These are phyloP conservation scores for Hyppa rectilinea DNA, from an alignment of 2,888 invertebrate genomes.

Conservation along the genomic window DNA sequence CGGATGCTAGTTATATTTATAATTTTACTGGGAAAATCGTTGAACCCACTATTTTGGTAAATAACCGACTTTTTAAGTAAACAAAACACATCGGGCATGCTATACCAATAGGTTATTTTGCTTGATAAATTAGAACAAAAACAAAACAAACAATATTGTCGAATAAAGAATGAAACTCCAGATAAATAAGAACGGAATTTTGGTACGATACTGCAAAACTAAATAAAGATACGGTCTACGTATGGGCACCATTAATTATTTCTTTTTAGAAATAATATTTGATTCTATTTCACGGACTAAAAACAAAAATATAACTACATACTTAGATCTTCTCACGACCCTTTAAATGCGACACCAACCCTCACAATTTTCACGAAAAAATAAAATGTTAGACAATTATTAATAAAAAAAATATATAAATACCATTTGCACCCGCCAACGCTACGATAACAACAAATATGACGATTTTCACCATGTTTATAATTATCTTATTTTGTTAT, in stretches of 20 bases:
- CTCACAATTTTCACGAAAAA: background rate
- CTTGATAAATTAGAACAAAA: slow-evolving; percentile 3
- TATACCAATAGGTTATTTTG: background rate
- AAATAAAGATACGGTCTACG: background rate
- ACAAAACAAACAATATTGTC: background rate
- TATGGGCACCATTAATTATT: background rate
- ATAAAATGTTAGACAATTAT: background rate
- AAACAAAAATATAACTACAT: background rate
- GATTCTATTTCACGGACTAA: background rate
- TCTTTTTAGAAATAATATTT: background rate
- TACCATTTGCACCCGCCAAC: slow-evolving; percentile 50
- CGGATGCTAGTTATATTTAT: too few relatives aligned
- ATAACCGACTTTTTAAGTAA: slow-evolving; percentile 5
- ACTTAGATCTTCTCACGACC: background rate
- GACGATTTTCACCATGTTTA: slow-evolving; percentile 56
- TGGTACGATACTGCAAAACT: background rate
- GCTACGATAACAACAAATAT: slow-evolving; percentile 49
- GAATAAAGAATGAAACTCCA: background rate
- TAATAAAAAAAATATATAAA: slow-evolving; percentile 2
- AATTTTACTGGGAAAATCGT: background rate
- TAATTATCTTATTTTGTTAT: background rate
- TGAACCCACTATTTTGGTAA: background rate
- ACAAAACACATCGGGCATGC: background rate
- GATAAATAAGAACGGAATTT: background rate
- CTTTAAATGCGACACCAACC: background rate